Evolutionary conservation across 2,888 invertebrate species (phyloP), one percentile per base, ranked within the genome.

Genomic region (Psylliodes chrysocephalus): DNA sequence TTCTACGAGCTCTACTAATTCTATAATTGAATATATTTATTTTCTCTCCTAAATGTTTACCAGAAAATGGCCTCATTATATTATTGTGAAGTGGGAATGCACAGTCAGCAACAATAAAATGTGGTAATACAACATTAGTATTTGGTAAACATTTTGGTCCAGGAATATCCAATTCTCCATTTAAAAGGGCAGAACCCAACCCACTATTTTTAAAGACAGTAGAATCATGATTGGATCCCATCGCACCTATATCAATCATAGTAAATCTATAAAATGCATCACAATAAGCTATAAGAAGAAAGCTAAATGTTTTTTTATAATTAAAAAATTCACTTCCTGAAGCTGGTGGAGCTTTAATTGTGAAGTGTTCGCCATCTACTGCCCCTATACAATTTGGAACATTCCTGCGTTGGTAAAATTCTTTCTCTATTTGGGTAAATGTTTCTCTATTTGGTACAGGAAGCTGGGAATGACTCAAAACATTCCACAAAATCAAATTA

Each of bases 191-290:
- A 10, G 22, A 22, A 14, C 55, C 56, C 44, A 62, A 56, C 47
- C 19, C 22, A 7, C 46, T 33, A 6, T 33, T 35, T 35, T 47
- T 19, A 12, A 62, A 56, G 15, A 56, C 40, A 10, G 17, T 19
- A n/a, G 35, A 12, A 56, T 62, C 56, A 56, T 56, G 47, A 8
- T 56, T 44, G 15, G 33, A 44, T n/a, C 44, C 46, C 19, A 57
- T 28, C 7, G 4, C 7, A 25, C 25, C 25, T 5, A 25, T 25
- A 7, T 25, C 25, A 25, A 57, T 57, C 55, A 12, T 40, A 28
- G 51, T 49, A 52, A 63, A 63, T 40, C 40, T 59, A 60, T 64
- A 60, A 33, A 25, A 57, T 18, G 63, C 54, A 38, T 59, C 63
- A 59, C 49, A 57, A 19, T 28, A 40, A 14, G 59, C 63, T 42